A percentile compares a stretch with the other conserved stretches of the same genome.
Evolutionary conservation across 2,888 invertebrate species (phyloP).

Genomic region (Beris chalybata): DNA sequence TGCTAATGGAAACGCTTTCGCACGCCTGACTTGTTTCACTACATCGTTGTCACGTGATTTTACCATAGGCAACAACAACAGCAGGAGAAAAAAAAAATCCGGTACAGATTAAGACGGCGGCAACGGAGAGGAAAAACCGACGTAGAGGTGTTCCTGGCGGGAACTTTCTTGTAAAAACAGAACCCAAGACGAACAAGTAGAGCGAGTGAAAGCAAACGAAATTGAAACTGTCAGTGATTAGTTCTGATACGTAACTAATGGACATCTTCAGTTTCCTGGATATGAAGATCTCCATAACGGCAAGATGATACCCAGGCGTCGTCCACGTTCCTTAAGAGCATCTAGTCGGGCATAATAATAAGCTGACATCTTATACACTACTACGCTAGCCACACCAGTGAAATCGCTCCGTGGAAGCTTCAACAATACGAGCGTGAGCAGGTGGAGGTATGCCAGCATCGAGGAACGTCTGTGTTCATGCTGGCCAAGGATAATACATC

Average conservation of each 20-base stretch:
- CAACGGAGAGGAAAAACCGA: too few relatives aligned
- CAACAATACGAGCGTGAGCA: not conserved
- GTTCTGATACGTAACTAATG: conserved; percentile 26
- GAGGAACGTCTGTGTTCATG: conserved; percentile 15
- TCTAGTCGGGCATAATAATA: conserved; percentile 20
- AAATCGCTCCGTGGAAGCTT: not conserved
- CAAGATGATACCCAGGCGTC: conserved; percentile 33
- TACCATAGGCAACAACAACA: not conserved
- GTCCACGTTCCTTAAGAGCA: conserved; percentile 1
- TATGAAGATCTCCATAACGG: conserved; percentile 16
- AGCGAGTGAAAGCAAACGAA: conserved; percentile 4
- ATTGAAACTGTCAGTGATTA: conserved; percentile 32
- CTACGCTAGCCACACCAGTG: not conserved
- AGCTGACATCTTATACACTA: conserved; percentile 24
- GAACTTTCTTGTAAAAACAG: too few relatives aligned
- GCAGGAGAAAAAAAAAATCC: too few relatives aligned
- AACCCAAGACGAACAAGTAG: too few relatives aligned
- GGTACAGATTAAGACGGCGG: too few relatives aligned
- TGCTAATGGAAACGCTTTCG: conserved; percentile 17
- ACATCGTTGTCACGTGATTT: not conserved
- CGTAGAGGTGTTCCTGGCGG: too few relatives aligned
- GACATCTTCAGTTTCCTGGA: conserved; percentile 9
- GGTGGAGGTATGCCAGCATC: conserved; percentile 13
- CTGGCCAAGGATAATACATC: conserved; percentile 17
- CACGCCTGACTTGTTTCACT: not conserved